Evolutionary conservation across 2,888 invertebrate genomes (phyloP).

Genomic region (Capitulum mitella): DNA sequence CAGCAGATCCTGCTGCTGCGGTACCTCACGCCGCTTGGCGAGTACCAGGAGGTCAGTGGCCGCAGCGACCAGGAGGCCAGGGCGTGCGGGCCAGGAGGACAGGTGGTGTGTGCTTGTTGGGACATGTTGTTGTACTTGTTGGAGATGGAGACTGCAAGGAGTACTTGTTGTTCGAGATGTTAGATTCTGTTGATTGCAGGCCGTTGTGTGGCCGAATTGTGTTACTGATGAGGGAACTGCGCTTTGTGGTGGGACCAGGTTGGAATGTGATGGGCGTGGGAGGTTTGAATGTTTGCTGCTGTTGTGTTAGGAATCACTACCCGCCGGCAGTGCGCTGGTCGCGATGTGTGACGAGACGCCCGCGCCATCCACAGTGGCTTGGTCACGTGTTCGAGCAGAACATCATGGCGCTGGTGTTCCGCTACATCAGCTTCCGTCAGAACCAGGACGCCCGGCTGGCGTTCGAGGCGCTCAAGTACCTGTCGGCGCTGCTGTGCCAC

Average conservation of each 20-base stretch:
- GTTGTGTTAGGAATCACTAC: no score
- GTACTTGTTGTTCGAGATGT: no score
- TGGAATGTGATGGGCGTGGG: no score
- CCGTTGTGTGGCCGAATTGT: no score
- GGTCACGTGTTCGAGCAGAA: conserved; percentile 88
- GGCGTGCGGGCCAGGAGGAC: no score
- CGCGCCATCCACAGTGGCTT: conserved; percentile 59
- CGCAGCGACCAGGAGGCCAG: neutral
- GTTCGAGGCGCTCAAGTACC: conserved; percentile 91
- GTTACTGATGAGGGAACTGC: no score
- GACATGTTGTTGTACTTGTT: neutral
- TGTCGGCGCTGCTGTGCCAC: conserved; percentile 89
- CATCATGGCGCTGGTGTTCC: conserved; percentile 80
- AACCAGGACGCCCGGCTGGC: conserved; percentile 85
- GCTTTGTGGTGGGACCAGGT: no score
- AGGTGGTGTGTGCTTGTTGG: neutral
- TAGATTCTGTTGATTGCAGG: no score
- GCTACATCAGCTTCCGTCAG: conserved; percentile 79
- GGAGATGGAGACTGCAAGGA: no score
- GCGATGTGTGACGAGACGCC: no score
- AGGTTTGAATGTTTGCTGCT: no score
- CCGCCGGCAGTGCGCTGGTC: no score
- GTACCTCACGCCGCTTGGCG: conserved; percentile 94
- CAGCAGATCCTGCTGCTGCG: conserved; percentile 86
- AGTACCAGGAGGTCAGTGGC: conserved; percentile 70